A percentile compares a stretch with the other conserved stretches of the same genome.
These are phyloP conservation scores for Drosophila hydei DNA, from an alignment of 1,140 invertebrate genomes.

Conservation along the genomic window DNA sequence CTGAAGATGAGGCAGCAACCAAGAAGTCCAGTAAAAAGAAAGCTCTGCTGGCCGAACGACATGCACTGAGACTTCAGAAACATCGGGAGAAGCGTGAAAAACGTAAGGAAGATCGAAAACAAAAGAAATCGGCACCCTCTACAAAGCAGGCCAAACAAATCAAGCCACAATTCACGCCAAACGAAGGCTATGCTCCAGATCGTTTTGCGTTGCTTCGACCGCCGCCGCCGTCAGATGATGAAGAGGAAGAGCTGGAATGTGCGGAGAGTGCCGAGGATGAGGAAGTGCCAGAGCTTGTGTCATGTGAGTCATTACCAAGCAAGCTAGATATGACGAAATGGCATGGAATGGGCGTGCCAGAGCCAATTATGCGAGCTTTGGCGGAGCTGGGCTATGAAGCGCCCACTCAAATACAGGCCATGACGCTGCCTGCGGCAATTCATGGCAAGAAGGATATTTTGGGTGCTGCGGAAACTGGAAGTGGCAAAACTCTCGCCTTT, in stretches of 20 bases:
- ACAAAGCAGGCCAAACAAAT: background rate
- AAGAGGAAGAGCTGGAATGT: constrained; percentile 31
- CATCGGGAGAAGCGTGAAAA: constrained; percentile 61
- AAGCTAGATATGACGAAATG: constrained; percentile 85
- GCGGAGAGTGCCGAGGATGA: constrained; percentile 19
- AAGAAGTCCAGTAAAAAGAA: constrained; percentile 39
- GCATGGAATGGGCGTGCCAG: constrained; percentile 88
- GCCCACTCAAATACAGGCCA: constrained; percentile 93
- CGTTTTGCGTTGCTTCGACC: constrained; percentile 67
- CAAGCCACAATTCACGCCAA: constrained; percentile 30
- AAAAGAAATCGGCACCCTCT: constrained; percentile 27
- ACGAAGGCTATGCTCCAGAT: constrained; percentile 54
- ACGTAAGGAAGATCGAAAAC: constrained; percentile 62
- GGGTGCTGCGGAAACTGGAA: constrained; percentile 98
- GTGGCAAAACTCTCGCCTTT: constrained; percentile 99
- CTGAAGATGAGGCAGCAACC: constrained; percentile 13
- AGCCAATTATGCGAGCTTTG: constrained; percentile 89
- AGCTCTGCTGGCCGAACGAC: constrained; percentile 55
- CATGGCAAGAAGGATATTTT: constrained; percentile 93
- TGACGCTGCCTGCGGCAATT: constrained; percentile 93
- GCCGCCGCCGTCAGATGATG: constrained; percentile 35
- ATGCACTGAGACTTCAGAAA: constrained; percentile 55
- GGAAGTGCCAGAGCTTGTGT: constrained; percentile 40
- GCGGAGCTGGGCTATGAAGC: constrained; percentile 89
- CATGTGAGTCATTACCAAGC: background rate